Evolutionary conservation across 1,140 invertebrate species (phyloP), one percentile per base, ranked within the genome.

Genomic region (Saxidomus purpurata): DNA sequence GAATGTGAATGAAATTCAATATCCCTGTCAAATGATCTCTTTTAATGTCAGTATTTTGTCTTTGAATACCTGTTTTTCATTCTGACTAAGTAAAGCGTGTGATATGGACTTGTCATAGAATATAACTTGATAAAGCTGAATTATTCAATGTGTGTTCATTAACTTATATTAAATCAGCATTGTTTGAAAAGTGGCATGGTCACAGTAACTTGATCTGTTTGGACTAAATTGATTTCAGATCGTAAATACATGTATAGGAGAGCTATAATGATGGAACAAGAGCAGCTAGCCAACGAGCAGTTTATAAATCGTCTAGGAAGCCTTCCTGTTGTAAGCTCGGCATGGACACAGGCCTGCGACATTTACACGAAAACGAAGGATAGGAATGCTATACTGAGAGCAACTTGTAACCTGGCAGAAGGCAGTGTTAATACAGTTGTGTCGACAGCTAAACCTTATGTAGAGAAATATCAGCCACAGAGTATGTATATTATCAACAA

Each of bases 361-460:
- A 49, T 87, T 4, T 92, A 92, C 77, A 25, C 61, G 34, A 89
- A 90, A n/a, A 92, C 92, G 3, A 92, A 92, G 82, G 90, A 91
- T 1, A 36, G 34, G 17, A 82, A 91, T 84, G 40, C 69, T 0
- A 36, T 92, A 36, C 34, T 92, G 17, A 59, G 61, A 25, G 83
- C 38, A 25, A 90, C 90, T 22, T 89, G 90, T 47, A 83, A 92
- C 55, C 34, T 91, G 76, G 92, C 90, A 9, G 92, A 92, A 69
- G 63, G 67, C 17, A 63, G 90, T 36, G 87, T 90, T 13, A 88
- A 87, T 28, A 89, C 83, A 11, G 87, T 91, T 6, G 80, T 77
- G 2, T 74, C 59, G 13, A 87, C 90, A 19, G 77, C 92, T 4
- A 79, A 86, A 52, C 92, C 92, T 22, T 67, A 91, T 22, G 83